These are phyloP conservation scores for Epicauta chinensis DNA, from an alignment of 1,140 invertebrate genomes.

Conservation along the genomic window DNA sequence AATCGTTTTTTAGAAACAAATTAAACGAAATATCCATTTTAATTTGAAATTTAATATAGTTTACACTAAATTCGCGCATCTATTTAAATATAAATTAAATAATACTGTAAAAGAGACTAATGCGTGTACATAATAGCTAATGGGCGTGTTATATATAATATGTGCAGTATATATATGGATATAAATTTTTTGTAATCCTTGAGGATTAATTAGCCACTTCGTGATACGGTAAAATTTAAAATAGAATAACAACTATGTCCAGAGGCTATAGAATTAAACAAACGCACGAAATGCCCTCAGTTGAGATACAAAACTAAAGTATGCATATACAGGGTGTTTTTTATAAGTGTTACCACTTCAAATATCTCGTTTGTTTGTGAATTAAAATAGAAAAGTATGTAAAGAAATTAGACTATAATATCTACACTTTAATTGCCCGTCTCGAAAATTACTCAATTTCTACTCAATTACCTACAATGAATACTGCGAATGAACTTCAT, in stretches of 20 bases:
- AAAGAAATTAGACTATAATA: too few relatives aligned
- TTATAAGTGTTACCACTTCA: too few relatives aligned
- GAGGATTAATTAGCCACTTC: slow-evolving; percentile 18
- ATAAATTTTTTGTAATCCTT: slow-evolving; percentile 10
- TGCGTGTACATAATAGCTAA: slow-evolving; percentile 12
- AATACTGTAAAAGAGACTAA: neutral
- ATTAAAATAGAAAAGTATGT: too few relatives aligned
- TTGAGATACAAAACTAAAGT: slow-evolving; percentile 9
- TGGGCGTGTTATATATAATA: slow-evolving; percentile 14
- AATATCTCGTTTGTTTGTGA: too few relatives aligned
- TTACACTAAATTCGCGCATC: neutral
- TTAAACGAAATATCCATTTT: too few relatives aligned
- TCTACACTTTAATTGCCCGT: too few relatives aligned
- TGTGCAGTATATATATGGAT: too few relatives aligned
- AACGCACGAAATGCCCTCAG: slow-evolving; percentile 14
- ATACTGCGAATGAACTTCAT: too few relatives aligned
- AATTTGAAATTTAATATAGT: neutral
- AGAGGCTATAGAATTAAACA: slow-evolving; percentile 15
- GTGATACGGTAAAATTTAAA: slow-evolving; percentile 20
- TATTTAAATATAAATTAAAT: neutral
- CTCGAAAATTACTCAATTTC: too few relatives aligned
- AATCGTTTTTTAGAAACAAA: too few relatives aligned
- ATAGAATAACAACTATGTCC: slow-evolving; percentile 18
- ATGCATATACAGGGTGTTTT: too few relatives aligned
- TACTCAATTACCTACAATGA: too few relatives aligned